These are phyloP conservation scores for Cartodere bifasciata DNA, from an alignment of 2,888 invertebrate species.

Conservation along the genomic window DNA sequence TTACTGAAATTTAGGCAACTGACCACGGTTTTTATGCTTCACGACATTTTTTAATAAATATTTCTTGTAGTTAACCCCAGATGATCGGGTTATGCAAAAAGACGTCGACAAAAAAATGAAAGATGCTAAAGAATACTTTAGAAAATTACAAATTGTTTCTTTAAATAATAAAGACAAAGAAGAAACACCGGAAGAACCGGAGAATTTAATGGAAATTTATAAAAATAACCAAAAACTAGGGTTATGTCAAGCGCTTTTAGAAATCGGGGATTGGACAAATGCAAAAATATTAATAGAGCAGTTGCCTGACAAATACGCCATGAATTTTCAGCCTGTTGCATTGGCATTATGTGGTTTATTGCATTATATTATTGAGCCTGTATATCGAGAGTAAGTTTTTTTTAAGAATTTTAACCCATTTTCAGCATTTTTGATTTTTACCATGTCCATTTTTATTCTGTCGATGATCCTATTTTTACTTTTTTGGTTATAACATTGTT, in stretches of 20 bases:
- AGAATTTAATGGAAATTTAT: conserved; percentile 47
- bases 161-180: conserved; percentile 70
- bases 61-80: conserved; percentile 58
- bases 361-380: conserved; percentile 72
- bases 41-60: no score
- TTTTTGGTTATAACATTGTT: no score
- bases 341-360: conserved; percentile 65
- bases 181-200: conserved; percentile 54
- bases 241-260: conserved; percentile 76
- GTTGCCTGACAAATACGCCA: conserved; percentile 68
- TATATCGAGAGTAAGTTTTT: conserved; percentile 65
- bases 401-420: no score
- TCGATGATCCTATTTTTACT: no score
- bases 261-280: conserved; percentile 83
- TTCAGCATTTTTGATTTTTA: no score
- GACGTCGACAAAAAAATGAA: conserved; percentile 73
- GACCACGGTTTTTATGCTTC: no score
- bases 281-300: conserved; percentile 67
- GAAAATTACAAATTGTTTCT: conserved; percentile 69
- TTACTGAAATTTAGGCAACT: no score
- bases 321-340: conserved; percentile 68
- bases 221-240: conserved; percentile 86
- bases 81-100: conserved; percentile 67
- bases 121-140: conserved; percentile 77
- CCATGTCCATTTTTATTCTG: no score